Evolutionary conservation across 2,113 vertebrate species (phyloP).

Genomic region (Myotis brandtii): DNA sequence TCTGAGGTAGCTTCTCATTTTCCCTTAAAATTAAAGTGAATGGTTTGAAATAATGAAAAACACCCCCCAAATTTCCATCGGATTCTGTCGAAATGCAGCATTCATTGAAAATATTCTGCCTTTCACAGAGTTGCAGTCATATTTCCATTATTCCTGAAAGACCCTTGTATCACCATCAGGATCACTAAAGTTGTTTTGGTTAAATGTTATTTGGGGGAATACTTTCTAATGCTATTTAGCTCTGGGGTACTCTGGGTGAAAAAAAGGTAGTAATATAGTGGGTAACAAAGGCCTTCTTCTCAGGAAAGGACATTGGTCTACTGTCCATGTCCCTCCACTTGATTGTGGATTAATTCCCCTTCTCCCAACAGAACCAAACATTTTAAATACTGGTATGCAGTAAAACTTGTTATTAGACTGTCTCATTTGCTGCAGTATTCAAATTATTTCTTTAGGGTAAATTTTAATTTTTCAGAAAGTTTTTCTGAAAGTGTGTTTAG

Average conservation of each 20-base stretch:
- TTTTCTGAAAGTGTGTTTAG: constrained; percentile 35
- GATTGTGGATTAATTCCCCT: not conserved
- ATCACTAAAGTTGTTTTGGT: not conserved
- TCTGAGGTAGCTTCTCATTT: constrained; percentile 16
- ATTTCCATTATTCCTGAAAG: not conserved
- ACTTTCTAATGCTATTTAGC: not conserved
- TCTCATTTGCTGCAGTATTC: not conserved
- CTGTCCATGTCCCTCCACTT: not conserved
- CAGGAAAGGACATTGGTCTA: not conserved
- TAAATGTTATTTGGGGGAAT: not conserved
- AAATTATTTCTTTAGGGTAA: not conserved
- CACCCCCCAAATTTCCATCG: not conserved
- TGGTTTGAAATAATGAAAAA: not conserved
- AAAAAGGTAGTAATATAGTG: not conserved
- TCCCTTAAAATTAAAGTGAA: constrained; percentile 51
- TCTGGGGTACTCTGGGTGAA: not conserved
- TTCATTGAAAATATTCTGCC: not conserved
- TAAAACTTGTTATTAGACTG: not conserved
- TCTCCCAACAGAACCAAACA: not conserved
- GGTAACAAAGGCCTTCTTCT: not conserved
- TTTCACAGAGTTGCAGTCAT: not conserved
- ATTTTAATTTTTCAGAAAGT: not conserved
- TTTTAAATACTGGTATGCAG: not conserved
- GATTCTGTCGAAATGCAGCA: not conserved
- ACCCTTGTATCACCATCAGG: not conserved